phyloP scores from a whole-genome alignment of 2,797 vertebrate species.

The Enteromius anoplus region DNA sequence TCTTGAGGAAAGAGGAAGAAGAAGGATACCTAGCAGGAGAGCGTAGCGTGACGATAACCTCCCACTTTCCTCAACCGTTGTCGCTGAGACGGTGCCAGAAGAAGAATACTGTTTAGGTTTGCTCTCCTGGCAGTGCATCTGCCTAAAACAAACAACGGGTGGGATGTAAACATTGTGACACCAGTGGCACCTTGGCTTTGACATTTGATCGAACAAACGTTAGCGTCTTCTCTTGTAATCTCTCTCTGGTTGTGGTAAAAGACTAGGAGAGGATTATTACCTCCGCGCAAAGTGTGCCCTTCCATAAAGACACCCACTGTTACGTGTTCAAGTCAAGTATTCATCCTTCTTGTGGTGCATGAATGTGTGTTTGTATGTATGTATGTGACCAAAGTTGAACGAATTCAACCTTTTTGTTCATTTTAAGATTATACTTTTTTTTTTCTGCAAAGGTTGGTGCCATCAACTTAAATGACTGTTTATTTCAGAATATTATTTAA shows the following conservation, averaged over 20 bases:
- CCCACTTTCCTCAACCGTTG: conserved; percentile 57
- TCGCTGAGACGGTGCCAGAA: conserved; percentile 56
- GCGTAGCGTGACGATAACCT: conserved; percentile 38
- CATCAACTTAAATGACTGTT: conserved; percentile 70
- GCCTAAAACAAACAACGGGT: conserved; percentile 71
- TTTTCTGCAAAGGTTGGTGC: conserved; percentile 73
- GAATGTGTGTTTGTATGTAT: conserved; percentile 47
- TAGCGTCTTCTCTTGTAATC: conserved; percentile 42
- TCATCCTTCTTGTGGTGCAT: conserved; percentile 45
- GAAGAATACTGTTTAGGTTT: conserved; percentile 73
- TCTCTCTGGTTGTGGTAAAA: conserved; percentile 42
- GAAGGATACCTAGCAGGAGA: conserved; percentile 22
- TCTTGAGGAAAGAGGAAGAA: conserved; percentile 16
- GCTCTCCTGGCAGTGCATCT: conserved; percentile 72
- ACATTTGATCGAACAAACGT: conserved; percentile 47
- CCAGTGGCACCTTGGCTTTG: conserved; percentile 27
- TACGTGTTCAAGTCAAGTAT: conserved; percentile 49
- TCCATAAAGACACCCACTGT: conserved; percentile 33
- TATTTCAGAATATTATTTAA: conserved; percentile 66
- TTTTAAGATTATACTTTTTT: conserved; percentile 38
- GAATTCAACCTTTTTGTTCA: conserved; percentile 7
- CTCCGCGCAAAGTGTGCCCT: conserved; percentile 53
- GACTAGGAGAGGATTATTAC: conserved; percentile 44
- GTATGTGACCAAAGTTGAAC: conserved; percentile 42
- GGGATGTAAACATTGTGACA: conserved; percentile 67